A percentile compares a stretch with the other conserved stretches of the same genome.
phyloP scores from a whole-genome alignment of 2,113 vertebrate genomes.

The Bos indicus region DNA sequence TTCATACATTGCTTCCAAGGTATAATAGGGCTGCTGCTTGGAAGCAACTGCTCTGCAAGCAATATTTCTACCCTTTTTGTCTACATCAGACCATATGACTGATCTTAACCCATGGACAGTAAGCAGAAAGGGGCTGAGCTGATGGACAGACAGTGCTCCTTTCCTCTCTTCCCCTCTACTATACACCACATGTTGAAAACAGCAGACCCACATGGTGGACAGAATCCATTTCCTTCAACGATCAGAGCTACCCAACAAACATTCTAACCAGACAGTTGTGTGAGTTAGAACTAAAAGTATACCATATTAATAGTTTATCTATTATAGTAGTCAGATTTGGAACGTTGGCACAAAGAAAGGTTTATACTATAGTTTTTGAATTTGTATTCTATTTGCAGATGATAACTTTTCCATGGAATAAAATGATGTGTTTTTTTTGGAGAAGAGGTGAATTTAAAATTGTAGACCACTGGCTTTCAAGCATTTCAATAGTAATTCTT shows the following conservation, averaged over 20 bases:
- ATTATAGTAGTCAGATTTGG: background rate
- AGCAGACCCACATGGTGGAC: too few species aligned
- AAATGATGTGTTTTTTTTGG: background rate
- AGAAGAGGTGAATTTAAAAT: background rate
- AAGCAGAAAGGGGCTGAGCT: background rate
- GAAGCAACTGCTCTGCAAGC: background rate
- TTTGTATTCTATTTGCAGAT: background rate
- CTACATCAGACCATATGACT: background rate
- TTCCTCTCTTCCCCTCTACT: background rate
- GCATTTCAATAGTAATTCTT: background rate
- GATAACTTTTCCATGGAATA: background rate
- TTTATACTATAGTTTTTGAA: background rate
- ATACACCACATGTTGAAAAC: background rate
- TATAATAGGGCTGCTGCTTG: background rate
- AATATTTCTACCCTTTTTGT: background rate
- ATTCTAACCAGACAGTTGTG: background rate
- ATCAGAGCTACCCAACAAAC: background rate
- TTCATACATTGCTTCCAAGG: background rate
- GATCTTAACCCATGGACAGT: background rate
- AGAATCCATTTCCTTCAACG: background rate
- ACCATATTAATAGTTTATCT: background rate
- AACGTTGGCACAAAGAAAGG: background rate
- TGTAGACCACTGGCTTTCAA: background rate
- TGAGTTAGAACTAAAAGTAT: background rate
- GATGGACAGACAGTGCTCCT: background rate